Percentiles rank a stretch among this genome's conserved stretches.
phyloP scores from a whole-genome alignment of 2,888 invertebrate genomes.

The Drosophila robusta region DNA sequence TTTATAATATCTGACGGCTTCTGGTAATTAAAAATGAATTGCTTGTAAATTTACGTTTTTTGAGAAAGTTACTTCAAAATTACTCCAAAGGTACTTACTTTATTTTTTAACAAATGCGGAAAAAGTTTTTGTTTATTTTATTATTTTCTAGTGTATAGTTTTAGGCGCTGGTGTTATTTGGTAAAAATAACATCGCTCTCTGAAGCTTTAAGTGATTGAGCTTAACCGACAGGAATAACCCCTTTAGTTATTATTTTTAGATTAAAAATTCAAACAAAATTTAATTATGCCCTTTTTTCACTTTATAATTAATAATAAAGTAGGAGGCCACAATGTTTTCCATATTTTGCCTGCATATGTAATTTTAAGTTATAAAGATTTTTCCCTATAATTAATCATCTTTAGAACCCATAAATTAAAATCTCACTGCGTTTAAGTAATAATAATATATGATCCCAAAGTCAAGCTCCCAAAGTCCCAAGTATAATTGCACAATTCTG shows the following conservation, averaged over 20 bases:
- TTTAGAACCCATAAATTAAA: neutral
- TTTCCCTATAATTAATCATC: neutral
- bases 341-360: too few species aligned
- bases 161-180: neutral
- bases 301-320: too few species aligned
- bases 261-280: neutral
- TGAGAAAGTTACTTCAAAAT: too few species aligned
- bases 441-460: slow-evolving; percentile 3
- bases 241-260: too few species aligned
- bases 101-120: neutral
- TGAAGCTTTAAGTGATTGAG: neutral
- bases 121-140: too few species aligned
- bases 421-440: neutral
- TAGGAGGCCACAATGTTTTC: too few species aligned
- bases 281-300: neutral
- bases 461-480: slow-evolving; percentile 13
- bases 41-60: neutral
- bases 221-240: neutral
- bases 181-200: neutral
- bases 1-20: neutral
- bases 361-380: too few species aligned
- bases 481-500: slow-evolving; percentile 8
- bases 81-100: neutral
- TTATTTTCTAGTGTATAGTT: slow-evolving; percentile 4
- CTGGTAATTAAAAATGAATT: neutral